Evolutionary conservation across 2,113 vertebrate species (phyloP), one percentile per base, ranked within the genome.

Genomic region (Dissostichus mawsoni): DNA sequence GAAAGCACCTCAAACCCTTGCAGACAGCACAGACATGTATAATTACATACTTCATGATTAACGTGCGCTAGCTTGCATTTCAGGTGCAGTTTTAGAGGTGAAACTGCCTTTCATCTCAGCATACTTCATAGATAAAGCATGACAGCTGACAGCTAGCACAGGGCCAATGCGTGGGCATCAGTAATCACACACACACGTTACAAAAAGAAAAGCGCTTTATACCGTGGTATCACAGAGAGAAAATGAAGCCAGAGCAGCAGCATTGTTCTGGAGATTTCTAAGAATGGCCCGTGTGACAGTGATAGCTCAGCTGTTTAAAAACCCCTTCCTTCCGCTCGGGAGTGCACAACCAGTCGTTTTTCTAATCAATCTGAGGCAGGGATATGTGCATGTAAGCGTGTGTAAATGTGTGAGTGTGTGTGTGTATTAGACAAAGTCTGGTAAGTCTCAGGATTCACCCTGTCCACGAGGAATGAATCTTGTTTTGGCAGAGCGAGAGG

Each of bases 401-500:
- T 88, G 78, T 78, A 3, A 61, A 56, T 72, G 67, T 80, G 69
- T 13, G 33, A 48, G 65, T 7, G 48, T 78, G 80, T 63, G 69
- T 76, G 84, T 79, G 76, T 53, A 63, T 75, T 48, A 25, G 65
- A 50, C 25, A 5, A 12, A 23, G 17, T 86, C 88, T 90, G 88
- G 69, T 80, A 74, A 83, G 74, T 82, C 59, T 93, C 89, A 90
- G 72, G 81, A 80, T 79, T 90, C 80, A 55, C 81, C 80, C 76
- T 17, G 76, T 81, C 74, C 52, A 41, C 61, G n/a, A 36, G 55
- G 61, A 80, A 50, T 11, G 83, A 82, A 58, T 69, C 36, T 80
- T 91, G 74, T 89, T 90, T 89, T 82, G 89, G 61, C 85, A 85
- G 83, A 81, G n/a, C 50, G 18, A 80, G 80, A 89, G 50, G 73